phyloP scores from a whole-genome alignment of 2,888 invertebrate species.

The Pteria penguin region DNA sequence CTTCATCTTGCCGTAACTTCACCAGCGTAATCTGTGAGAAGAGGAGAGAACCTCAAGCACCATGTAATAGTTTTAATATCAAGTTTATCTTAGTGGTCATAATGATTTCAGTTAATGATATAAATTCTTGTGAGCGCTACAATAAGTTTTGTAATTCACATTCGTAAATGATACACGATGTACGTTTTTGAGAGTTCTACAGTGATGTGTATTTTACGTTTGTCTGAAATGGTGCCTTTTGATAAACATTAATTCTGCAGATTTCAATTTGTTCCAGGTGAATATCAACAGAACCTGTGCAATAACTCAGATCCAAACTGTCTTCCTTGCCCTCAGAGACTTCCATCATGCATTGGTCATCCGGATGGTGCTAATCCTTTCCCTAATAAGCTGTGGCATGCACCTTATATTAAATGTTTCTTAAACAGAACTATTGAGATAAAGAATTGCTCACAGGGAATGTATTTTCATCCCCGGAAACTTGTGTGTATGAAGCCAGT shows the following conservation, averaged over 20 bases:
- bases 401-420: conserved; percentile 36
- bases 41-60: conserved; percentile 55
- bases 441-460: conserved; percentile 49
- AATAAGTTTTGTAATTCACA: no score
- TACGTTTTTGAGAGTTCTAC: no score
- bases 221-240: no score
- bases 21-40: conserved; percentile 49
- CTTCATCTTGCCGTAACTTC: conserved; percentile 49
- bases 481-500: conserved; percentile 22
- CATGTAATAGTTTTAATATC: conserved; percentile 55
- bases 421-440: conserved; percentile 46
- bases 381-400: not conserved
- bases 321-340: conserved; percentile 45
- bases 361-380: conserved; percentile 45
- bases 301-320: conserved; percentile 30
- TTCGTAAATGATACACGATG: no score
- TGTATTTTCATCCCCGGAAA: conserved; percentile 30
- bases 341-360: conserved; percentile 52
- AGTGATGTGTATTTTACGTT: no score
- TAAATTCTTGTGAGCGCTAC: no score
- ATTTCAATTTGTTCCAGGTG: no score
- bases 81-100: no score
- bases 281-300: conserved; percentile 53
- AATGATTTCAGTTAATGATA: no score
- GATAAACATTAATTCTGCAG: no score